Percentiles rank a stretch among this genome's conserved stretches.
Evolutionary conservation across 2,113 vertebrate genomes (phyloP).

Genomic region (Datnioides undecimradiatus): DNA sequence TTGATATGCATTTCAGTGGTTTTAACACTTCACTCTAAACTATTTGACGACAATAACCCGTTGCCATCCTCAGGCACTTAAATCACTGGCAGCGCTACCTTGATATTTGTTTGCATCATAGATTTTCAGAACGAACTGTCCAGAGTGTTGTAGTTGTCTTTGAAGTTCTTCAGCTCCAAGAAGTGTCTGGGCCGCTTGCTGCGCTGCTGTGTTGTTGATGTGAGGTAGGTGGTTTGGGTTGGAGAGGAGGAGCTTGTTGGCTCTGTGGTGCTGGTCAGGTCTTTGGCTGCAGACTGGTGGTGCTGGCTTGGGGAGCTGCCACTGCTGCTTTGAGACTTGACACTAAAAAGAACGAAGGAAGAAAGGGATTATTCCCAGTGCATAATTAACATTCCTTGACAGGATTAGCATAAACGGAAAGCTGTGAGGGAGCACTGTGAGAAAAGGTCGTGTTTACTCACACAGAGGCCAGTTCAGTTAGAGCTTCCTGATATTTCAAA

Average conservation of each 20-base stretch:
- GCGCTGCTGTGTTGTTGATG: slow-evolving; percentile 88
- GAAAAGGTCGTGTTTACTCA: slow-evolving; percentile 79
- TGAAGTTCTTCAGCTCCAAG: slow-evolving; percentile 97
- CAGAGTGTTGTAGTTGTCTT: slow-evolving; percentile 97
- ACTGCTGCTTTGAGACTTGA: slow-evolving; percentile 73
- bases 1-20: slow-evolving; percentile 56
- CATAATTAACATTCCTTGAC: slow-evolving; percentile 59
- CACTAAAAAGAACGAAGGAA: slow-evolving; percentile 58
- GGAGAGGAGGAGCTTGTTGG: slow-evolving; percentile 79
- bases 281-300: slow-evolving; percentile 94
- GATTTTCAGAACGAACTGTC: slow-evolving; percentile 91
- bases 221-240: slow-evolving; percentile 94
- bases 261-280: slow-evolving; percentile 88
- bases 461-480: slow-evolving; percentile 89
- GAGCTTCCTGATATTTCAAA: slow-evolving; percentile 89
- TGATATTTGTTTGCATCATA: background rate
- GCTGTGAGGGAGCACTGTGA: background rate
- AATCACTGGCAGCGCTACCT: slow-evolving; percentile 23
- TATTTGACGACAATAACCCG: background rate
- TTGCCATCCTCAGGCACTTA: slow-evolving; percentile 34
- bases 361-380: slow-evolving; percentile 19
- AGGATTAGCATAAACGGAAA: slow-evolving; percentile 43
- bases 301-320: slow-evolving; percentile 84
- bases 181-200: slow-evolving; percentile 96
- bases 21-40: slow-evolving; percentile 22